phyloP scores from a whole-genome alignment of 1,140 invertebrate species.

The Tetramorium alpestre region DNA sequence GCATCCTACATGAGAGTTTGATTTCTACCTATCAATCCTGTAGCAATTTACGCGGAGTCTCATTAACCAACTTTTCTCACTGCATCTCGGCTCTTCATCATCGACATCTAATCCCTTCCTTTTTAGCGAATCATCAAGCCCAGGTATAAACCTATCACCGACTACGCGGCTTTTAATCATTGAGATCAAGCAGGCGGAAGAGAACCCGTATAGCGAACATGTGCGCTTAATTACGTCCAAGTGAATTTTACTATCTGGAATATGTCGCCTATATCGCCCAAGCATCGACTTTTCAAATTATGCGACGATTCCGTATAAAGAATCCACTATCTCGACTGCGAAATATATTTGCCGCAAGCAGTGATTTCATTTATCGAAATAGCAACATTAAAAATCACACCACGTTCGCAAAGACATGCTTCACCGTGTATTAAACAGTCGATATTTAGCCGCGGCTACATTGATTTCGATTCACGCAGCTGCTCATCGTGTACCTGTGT shows the following conservation, averaged over 20 bases:
- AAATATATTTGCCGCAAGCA: background rate
- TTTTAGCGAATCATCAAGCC: background rate
- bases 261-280: background rate
- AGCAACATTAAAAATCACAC: slow-evolving; percentile 31
- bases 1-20: slow-evolving; percentile 11
- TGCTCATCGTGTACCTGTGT: slow-evolving; percentile 67
- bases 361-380: slow-evolving; percentile 13
- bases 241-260: background rate
- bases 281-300: background rate
- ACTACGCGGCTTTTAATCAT: slow-evolving; percentile 37
- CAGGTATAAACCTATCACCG: slow-evolving; percentile 16
- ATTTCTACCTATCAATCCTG: slow-evolving; percentile 25
- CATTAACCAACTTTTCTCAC: slow-evolving; percentile 46
- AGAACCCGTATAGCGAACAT: background rate
- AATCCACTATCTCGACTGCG: background rate
- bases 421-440: slow-evolving; percentile 33
- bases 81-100: slow-evolving; percentile 16
- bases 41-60: slow-evolving; percentile 19
- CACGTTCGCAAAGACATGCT: slow-evolving; percentile 29
- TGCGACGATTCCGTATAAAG: background rate
- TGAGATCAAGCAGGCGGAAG: slow-evolving; percentile 20
- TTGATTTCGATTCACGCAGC: slow-evolving; percentile 68
- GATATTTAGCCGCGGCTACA: slow-evolving; percentile 59
- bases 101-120: background rate
- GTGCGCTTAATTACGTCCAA: slow-evolving; percentile 32